Percentiles rank a stretch among this genome's conserved stretches.
These are phyloP conservation scores for Lophotriccus pileatus DNA, from an alignment of 2,797 vertebrate species.

Conservation along the genomic window DNA sequence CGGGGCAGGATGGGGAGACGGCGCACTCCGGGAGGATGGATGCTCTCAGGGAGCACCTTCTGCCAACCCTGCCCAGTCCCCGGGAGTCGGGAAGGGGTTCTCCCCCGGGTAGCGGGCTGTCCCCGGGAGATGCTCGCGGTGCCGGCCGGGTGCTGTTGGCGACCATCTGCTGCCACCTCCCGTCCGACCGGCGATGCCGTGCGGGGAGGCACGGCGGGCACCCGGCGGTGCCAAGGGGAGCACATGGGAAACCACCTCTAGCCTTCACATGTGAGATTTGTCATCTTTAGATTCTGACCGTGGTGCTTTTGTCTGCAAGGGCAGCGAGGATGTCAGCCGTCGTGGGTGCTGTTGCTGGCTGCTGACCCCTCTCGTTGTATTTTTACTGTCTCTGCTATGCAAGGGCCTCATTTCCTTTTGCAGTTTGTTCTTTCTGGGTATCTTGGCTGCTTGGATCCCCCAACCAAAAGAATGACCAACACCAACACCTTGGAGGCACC, in stretches of 20 bases:
- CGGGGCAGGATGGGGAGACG: background rate
- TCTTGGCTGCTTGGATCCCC: background rate
- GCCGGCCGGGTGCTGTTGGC: background rate
- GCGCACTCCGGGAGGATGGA: background rate
- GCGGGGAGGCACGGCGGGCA: background rate
- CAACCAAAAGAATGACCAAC: background rate
- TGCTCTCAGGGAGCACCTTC: background rate
- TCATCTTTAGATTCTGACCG: background rate
- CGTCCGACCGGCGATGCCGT: background rate
- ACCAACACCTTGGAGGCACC: background rate
- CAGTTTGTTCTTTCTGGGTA: background rate
- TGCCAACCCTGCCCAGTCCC: background rate
- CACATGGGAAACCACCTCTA: background rate
- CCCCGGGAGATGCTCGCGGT: background rate
- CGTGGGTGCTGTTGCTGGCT: background rate
- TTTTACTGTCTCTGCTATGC: background rate
- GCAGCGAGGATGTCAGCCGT: background rate
- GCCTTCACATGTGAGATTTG: background rate
- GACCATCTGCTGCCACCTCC: constrained; percentile 62
- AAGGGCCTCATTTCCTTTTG: accelerated
- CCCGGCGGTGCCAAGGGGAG: background rate
- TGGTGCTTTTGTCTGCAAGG: accelerated
- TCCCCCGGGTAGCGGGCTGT: background rate
- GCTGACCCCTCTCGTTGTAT: accelerated
- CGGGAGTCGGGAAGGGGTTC: background rate